Evolutionary conservation across 1,140 invertebrate species (phyloP).

Genomic region (Lanistes nyassanus): DNA sequence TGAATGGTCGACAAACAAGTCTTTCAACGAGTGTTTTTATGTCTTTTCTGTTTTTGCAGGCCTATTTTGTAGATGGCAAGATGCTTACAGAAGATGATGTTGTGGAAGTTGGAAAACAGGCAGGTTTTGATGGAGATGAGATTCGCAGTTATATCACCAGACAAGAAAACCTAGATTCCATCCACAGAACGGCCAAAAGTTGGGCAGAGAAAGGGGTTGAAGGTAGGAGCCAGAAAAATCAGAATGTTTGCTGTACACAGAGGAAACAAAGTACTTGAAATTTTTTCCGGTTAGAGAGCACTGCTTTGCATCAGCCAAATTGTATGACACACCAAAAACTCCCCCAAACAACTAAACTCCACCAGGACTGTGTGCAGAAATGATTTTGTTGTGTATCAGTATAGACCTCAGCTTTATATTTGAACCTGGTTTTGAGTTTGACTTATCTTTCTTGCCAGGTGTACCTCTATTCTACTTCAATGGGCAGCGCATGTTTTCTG

Average conservation of each 20-base stretch:
- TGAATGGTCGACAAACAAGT: too few species aligned
- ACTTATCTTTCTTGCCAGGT: conserved; percentile 38
- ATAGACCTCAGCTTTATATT: too few species aligned
- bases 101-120: conserved; percentile 42
- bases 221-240: conserved; percentile 31
- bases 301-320: too few species aligned
- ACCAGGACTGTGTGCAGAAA: too few species aligned
- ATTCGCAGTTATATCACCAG: conserved; percentile 39
- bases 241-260: too few species aligned
- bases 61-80: conserved; percentile 54
- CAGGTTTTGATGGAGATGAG: conserved; percentile 41
- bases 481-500: conserved; percentile 59
- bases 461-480: conserved; percentile 60
- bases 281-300: too few species aligned
- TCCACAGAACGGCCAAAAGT: conserved; percentile 31
- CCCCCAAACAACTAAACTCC: too few species aligned
- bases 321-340: too few species aligned
- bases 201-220: conserved; percentile 51
- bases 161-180: conserved; percentile 32
- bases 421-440: background rate
- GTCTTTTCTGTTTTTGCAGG: conserved; percentile 41
- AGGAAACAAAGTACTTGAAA: too few species aligned
- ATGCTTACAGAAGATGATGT: conserved; percentile 39
- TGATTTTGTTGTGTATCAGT: too few species aligned
- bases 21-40: too few species aligned